Conservation (phyloP, 1,140 invertebrate genomes). For the Drosophila elegans region DNA sequence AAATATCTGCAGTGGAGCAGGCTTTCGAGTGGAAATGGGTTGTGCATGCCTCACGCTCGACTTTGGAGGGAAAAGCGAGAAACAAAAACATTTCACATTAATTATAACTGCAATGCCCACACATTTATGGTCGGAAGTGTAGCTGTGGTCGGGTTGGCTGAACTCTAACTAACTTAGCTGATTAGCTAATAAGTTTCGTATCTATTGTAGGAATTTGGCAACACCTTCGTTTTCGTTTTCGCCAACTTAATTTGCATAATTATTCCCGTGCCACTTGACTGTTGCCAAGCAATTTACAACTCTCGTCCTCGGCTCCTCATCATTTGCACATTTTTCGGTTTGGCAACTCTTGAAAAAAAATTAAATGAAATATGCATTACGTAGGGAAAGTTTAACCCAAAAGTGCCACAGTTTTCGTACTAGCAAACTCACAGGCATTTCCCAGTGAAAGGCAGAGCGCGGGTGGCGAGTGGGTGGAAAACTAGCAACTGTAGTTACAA, state of each 20-base stretch:
- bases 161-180: conserved; percentile 17
- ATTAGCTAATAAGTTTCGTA: conserved; percentile 35
- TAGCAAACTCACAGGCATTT: conserved; percentile 20
- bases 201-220: conserved; percentile 18
- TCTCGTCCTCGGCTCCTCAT: conserved; percentile 28
- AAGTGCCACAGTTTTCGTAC: conserved; percentile 52
- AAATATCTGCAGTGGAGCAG: conserved; percentile 74
- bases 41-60: conserved; percentile 70
- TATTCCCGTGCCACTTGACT: conserved; percentile 67
- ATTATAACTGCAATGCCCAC: conserved; percentile 20
- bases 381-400: conserved; percentile 62
- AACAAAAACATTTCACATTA: conserved; percentile 25
- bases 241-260: conserved; percentile 54
- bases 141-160: conserved; percentile 9
- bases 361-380: conserved; percentile 81
- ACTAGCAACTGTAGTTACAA: conserved; percentile 70
- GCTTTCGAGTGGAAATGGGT: conserved; percentile 70
- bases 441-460: not conserved
- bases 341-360: conserved; percentile 64
- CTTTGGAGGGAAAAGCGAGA: not conserved
- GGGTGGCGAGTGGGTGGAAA: conserved; percentile 1
- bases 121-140: conserved; percentile 56
- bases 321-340: conserved; percentile 64
- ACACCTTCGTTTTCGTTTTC: conserved; percentile 12
- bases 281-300: conserved; percentile 70